These are phyloP conservation scores for Tetanocera ferruginea DNA, from an alignment of 2,888 invertebrate genomes.

Conservation along the genomic window DNA sequence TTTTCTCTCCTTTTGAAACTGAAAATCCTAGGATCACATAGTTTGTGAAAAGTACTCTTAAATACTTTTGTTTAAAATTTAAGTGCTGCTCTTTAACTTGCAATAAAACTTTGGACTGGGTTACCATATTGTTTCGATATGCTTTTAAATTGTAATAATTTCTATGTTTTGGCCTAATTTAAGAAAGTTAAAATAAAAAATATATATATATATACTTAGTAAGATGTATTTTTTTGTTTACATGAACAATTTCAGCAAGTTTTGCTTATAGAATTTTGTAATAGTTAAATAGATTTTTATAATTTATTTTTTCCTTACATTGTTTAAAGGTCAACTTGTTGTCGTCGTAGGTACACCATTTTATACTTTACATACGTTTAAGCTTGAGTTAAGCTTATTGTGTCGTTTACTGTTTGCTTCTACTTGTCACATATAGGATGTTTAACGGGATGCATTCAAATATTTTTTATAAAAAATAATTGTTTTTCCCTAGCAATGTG, in stretches of 20 bases:
- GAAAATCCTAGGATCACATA: too few species aligned
- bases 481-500: too few species aligned
- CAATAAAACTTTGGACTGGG: background rate
- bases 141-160: conserved; percentile 29
- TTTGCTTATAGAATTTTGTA: background rate
- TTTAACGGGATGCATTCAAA: too few species aligned
- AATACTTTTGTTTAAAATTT: background rate
- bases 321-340: too few species aligned
- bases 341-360: too few species aligned
- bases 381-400: background rate
- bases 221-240: background rate
- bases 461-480: too few species aligned
- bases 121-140: conserved; percentile 21
- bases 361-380: too few species aligned
- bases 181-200: conserved; percentile 16
- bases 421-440: background rate
- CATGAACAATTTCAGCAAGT: background rate
- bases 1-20: too few species aligned
- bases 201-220: background rate
- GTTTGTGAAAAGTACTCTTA: too few species aligned
- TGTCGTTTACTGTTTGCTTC: background rate
- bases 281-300: background rate
- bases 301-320: background rate
- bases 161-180: conserved; percentile 18
- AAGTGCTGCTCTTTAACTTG: background rate